These are phyloP conservation scores for Equus quagga DNA, from an alignment of 2,113 vertebrate species.

Conservation along the genomic window DNA sequence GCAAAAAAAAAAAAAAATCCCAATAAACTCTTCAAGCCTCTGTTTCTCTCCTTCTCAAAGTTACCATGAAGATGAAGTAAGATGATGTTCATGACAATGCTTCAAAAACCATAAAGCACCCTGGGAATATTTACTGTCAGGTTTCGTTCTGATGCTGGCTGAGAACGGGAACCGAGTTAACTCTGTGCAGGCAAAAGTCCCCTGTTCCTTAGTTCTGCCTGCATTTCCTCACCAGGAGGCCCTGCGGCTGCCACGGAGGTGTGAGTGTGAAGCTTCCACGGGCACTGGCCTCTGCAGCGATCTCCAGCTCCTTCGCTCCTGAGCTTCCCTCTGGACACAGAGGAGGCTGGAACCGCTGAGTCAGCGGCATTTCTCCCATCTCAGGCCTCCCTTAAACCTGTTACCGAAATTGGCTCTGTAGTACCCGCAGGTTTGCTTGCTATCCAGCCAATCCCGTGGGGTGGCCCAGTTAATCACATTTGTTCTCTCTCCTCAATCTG, in stretches of 20 bases:
- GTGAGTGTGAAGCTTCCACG: neutral
- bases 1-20: neutral
- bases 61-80: neutral
- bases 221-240: rapidly evolving
- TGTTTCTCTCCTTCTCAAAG: neutral
- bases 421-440: conserved; percentile 60
- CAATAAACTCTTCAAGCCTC: neutral
- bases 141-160: neutral
- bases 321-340: conserved; percentile 36
- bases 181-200: neutral
- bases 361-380: conserved; percentile 68
- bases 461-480: conserved; percentile 71
- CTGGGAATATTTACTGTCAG: neutral
- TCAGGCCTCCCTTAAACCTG: conserved; percentile 75
- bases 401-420: conserved; percentile 76
- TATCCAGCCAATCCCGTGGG: conserved; percentile 50
- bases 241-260: rapidly evolving
- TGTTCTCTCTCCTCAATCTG: conserved; percentile 5
- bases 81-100: neutral
- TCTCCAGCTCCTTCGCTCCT: neutral
- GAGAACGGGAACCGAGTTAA: neutral
- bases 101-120: neutral
- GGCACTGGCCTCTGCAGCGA: neutral
- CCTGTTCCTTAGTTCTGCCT: neutral
- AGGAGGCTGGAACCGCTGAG: conserved; percentile 65